Percentiles rank a stretch among this genome's conserved stretches.
Conservation (phyloP, 23 tunicate species). For the Clavelina lepadiformis region DNA sequence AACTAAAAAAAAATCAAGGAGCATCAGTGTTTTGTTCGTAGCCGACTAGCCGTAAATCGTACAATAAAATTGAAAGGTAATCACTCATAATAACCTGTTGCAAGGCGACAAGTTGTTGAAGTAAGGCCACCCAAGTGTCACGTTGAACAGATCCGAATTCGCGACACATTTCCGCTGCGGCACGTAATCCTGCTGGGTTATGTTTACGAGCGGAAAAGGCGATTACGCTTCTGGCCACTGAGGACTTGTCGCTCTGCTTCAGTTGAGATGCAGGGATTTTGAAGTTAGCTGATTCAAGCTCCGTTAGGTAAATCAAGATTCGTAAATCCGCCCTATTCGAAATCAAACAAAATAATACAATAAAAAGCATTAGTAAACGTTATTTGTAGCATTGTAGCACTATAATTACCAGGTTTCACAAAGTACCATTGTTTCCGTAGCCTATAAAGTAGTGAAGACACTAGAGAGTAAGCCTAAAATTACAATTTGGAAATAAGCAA, state of each 20-base stretch:
- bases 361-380: no score
- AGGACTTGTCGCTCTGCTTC: constrained; percentile 23
- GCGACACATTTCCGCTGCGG: constrained; percentile 69
- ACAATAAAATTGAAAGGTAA: no score
- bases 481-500: no score
- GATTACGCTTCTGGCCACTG: constrained; percentile 46
- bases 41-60: no score
- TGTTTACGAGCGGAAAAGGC: constrained; percentile 44
- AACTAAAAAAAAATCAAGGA: no score
- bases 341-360: neutral
- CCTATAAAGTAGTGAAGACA: no score
- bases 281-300: constrained; percentile 47
- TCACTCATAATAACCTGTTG: constrained; percentile 22
- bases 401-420: no score
- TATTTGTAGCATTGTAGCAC: no score
- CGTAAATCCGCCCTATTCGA: constrained; percentile 38
- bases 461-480: no score
- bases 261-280: constrained; percentile 35
- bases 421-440: no score
- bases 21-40: no score
- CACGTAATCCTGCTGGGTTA: constrained; percentile 53
- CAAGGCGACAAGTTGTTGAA: constrained; percentile 65
- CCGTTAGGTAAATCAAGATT: constrained; percentile 47
- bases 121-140: constrained; percentile 47
- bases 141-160: constrained; percentile 48